A percentile compares a stretch with the other conserved stretches of the same genome.
Conservation (phyloP, 1,140 invertebrate genomes). For the Wiebesia pumilae region DNA sequence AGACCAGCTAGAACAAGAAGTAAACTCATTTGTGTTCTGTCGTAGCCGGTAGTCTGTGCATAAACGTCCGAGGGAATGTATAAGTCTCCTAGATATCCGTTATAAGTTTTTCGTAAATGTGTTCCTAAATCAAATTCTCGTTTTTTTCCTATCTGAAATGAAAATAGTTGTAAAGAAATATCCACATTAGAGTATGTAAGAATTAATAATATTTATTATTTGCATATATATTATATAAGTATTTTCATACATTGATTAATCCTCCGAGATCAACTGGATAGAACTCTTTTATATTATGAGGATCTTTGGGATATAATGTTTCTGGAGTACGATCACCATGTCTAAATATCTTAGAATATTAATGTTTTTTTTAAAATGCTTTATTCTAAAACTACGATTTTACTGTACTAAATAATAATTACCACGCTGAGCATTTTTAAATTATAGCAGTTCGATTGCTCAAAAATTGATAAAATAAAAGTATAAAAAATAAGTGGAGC, state of each 20-base stretch:
- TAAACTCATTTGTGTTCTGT: constrained; percentile 78
- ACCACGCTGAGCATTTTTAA: constrained; percentile 20
- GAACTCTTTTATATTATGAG: constrained; percentile 59
- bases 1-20: constrained; percentile 76
- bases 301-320: constrained; percentile 74
- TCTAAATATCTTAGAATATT: constrained; percentile 70
- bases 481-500: not conserved
- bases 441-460: not conserved
- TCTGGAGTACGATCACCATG: constrained; percentile 77
- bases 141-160: constrained; percentile 64
- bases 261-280: constrained; percentile 73
- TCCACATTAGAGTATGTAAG: not conserved
- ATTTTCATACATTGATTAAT: constrained; percentile 75
- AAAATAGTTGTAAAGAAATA: not conserved
- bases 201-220: not conserved
- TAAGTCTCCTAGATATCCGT: constrained; percentile 72
- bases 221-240: not conserved
- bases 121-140: constrained; percentile 75
- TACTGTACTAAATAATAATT: not conserved
- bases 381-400: not conserved
- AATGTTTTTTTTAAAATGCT: not conserved
- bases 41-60: constrained; percentile 73
- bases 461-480: not conserved
- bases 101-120: constrained; percentile 75
- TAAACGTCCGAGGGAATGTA: constrained; percentile 73